phyloP scores from a whole-genome alignment of 2,113 vertebrate genomes.

The Leptobrachium leishanense region DNA sequence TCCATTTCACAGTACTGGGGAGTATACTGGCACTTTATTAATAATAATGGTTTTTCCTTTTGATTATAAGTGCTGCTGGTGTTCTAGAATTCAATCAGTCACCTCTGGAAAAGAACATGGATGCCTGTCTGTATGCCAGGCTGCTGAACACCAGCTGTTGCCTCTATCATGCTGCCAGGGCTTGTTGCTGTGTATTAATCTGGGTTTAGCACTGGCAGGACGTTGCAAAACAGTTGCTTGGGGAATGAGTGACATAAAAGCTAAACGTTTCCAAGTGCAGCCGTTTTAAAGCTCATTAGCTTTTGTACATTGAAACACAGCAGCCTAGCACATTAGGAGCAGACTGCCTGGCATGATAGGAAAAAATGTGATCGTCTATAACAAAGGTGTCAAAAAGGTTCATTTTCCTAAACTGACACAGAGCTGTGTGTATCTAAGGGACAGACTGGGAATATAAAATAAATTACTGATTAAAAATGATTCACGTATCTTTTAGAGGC shows the following conservation, averaged over 20 bases:
- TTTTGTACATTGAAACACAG: slow-evolving; percentile 20
- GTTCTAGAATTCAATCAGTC: not conserved
- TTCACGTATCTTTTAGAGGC: not conserved
- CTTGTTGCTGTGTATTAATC: slow-evolving; percentile 42
- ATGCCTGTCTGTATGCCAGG: slow-evolving; percentile 31
- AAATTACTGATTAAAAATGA: not conserved
- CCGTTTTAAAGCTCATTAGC: slow-evolving; percentile 37
- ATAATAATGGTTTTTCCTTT: no score
- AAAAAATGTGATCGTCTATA: slow-evolving; percentile 25
- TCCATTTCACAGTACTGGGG: no score
- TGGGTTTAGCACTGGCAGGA: slow-evolving; percentile 44
- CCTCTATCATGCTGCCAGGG: slow-evolving; percentile 26
- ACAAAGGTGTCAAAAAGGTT: slow-evolving; percentile 33
- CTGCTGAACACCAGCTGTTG: slow-evolving; percentile 41
- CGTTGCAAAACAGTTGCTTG: slow-evolving; percentile 51
- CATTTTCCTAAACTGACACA: slow-evolving; percentile 25
- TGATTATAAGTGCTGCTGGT: not conserved
- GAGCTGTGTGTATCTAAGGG: not conserved
- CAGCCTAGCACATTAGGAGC: slow-evolving; percentile 27
- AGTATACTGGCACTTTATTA: no score
- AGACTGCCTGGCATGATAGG: not conserved
- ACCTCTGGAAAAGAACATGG: slow-evolving; percentile 36
- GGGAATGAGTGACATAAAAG: slow-evolving; percentile 48
- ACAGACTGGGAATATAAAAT: not conserved
- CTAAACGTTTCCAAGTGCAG: slow-evolving; percentile 33